Conservation (phyloP, 1,140 invertebrate species). For the Rhizoglyphus robini region DNA sequence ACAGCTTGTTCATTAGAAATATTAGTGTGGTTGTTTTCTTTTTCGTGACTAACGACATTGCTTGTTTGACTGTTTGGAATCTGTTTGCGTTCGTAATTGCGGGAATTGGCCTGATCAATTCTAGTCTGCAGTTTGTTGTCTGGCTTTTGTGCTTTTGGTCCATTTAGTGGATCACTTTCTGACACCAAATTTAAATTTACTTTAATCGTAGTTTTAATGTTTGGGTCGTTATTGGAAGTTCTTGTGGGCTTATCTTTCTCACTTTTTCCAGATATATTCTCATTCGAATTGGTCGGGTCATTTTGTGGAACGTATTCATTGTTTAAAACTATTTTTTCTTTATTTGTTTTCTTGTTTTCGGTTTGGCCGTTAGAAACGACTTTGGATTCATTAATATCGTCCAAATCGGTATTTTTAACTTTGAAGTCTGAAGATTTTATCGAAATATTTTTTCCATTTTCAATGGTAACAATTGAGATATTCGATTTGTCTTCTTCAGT, state of each 20-base stretch:
- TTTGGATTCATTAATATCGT: not conserved
- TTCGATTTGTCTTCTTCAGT: slow-evolving; percentile 52
- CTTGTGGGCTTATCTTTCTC: too few relatives aligned
- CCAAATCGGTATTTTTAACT: not conserved
- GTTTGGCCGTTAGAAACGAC: not conserved
- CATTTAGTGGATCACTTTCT: slow-evolving; percentile 1
- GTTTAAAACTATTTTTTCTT: slow-evolving; percentile 10
- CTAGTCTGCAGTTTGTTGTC: not conserved
- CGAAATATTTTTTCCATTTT: slow-evolving; percentile 25
- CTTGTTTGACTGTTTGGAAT: slow-evolving; percentile 26
- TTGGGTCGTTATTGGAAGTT: not conserved
- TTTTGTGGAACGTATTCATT: slow-evolving; percentile 4
- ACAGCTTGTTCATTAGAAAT: slow-evolving; percentile 22
- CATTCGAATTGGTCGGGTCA: too few relatives aligned
- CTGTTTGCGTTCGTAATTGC: slow-evolving; percentile 1
- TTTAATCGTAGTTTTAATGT: slow-evolving; percentile 23
- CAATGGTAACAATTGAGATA: slow-evolving; percentile 74
- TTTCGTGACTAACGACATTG: slow-evolving; percentile 42
- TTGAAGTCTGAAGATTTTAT: slow-evolving; percentile 16
- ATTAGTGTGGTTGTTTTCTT: slow-evolving; percentile 38
- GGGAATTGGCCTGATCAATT: slow-evolving; percentile 5
- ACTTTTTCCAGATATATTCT: too few relatives aligned
- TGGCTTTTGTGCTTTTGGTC: not conserved
- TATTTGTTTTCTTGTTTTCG: not conserved
- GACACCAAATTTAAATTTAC: slow-evolving; percentile 26